Conservation (phyloP, 2,888 invertebrate species). For the Eilema sororculum region DNA sequence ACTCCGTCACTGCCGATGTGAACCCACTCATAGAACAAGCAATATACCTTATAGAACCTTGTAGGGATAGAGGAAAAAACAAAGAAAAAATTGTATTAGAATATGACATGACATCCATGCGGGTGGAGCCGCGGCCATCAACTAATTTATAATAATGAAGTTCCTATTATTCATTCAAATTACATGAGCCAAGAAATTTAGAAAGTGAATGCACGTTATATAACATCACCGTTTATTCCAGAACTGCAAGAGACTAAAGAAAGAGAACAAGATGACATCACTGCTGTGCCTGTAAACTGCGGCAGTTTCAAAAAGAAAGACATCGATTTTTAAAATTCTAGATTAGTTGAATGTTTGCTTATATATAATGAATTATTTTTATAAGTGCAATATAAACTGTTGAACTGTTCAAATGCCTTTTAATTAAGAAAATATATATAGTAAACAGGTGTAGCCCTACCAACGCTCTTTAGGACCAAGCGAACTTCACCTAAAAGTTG, state of each 20-base stretch:
- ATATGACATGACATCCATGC: neutral
- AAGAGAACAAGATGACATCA: constrained; percentile 88
- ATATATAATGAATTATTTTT: constrained; percentile 25
- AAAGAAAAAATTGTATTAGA: too few relatives aligned
- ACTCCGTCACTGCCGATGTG: too few relatives aligned
- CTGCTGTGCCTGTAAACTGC: constrained; percentile 85
- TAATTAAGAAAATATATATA: constrained; percentile 16
- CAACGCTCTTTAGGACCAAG: too few relatives aligned
- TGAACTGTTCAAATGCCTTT: constrained; percentile 26
- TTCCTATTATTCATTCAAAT: neutral
- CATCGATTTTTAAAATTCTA: constrained; percentile 87
- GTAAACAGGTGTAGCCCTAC: too few relatives aligned
- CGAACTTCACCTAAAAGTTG: too few relatives aligned
- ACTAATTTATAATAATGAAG: neutral
- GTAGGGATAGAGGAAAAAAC: too few relatives aligned
- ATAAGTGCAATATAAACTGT: constrained; percentile 29
- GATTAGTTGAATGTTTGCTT: neutral
- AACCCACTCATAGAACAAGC: too few relatives aligned
- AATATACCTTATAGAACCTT: too few relatives aligned
- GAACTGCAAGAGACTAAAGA: constrained; percentile 89
- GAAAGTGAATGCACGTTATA: constrained; percentile 13
- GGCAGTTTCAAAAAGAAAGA: constrained; percentile 87
- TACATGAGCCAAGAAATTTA: constrained; percentile 9
- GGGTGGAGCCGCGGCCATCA: neutral
- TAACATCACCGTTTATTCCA: constrained; percentile 58